These are phyloP conservation scores for Acanthiza pusilla DNA, from an alignment of 2,797 vertebrate species.

Conservation along the genomic window DNA sequence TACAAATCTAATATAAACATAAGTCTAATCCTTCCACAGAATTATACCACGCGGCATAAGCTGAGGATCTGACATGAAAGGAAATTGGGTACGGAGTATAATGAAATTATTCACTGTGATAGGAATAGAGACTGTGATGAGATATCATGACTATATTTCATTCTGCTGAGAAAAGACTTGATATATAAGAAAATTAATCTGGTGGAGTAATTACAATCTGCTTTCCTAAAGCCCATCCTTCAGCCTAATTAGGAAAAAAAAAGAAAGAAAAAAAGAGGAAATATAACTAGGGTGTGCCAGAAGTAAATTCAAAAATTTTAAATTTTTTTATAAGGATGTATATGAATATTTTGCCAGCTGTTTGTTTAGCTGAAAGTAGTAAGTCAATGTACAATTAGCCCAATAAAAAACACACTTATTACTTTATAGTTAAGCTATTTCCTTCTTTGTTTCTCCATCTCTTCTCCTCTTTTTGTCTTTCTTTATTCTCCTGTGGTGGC, in stretches of 20 bases:
- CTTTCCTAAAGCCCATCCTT: background rate
- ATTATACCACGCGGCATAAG: background rate
- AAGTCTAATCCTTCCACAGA: background rate
- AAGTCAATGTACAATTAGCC: background rate
- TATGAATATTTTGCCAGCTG: background rate
- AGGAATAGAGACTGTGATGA: background rate
- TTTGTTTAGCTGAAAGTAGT: background rate
- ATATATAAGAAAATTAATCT: conserved; percentile 10
- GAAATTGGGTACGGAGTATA: conserved; percentile 4
- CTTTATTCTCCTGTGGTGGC: background rate
- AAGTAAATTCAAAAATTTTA: background rate
- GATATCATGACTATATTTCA: conserved; percentile 23
- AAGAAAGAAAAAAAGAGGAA: background rate
- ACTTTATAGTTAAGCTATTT: background rate
- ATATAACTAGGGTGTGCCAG: background rate
- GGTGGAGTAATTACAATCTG: background rate
- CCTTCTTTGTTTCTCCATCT: background rate
- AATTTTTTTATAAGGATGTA: background rate
- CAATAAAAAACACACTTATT: background rate
- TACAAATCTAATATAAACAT: background rate
- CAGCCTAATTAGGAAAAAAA: background rate
- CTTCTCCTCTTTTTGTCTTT: background rate
- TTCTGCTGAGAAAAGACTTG: conserved; percentile 25
- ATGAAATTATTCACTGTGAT: conserved; percentile 24
- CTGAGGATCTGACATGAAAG: conserved; percentile 28